A percentile compares a stretch with the other conserved stretches of the same genome.
phyloP scores from a whole-genome alignment of 2,113 vertebrate species.

The Corapipo altera region DNA sequence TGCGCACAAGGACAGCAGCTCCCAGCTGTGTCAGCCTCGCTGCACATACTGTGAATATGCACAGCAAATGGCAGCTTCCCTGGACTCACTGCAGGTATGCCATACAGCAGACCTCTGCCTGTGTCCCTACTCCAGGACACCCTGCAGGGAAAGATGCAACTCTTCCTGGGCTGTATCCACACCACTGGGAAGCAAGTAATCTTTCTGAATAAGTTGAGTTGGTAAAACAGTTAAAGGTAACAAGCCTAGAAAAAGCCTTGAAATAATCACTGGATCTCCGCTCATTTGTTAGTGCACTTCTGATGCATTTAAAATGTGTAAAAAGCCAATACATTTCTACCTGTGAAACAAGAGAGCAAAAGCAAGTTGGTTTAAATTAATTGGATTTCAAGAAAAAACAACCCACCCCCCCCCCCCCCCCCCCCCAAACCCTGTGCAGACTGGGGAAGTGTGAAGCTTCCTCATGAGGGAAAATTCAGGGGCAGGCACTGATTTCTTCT shows the following conservation, averaged over 20 bases:
- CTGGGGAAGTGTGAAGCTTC: neutral
- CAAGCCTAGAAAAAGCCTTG: neutral
- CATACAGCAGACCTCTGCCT: neutral
- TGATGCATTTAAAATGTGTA: neutral
- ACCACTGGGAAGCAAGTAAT: neutral
- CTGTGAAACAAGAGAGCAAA: neutral
- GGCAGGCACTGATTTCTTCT: neutral
- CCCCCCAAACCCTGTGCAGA: neutral
- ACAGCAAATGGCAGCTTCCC: neutral
- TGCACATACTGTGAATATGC: accelerated
- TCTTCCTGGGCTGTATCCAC: neutral
- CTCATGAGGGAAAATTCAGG: neutral
- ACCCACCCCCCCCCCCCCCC: no score
- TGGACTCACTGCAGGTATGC: neutral
- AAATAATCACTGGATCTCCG: neutral
- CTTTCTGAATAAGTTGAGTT: neutral
- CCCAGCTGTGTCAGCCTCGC: accelerated
- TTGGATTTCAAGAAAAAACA: neutral
- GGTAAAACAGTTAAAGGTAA: neutral
- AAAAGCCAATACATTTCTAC: neutral
- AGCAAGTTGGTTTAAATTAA: neutral
- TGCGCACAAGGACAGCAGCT: accelerated
- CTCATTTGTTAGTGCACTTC: neutral
- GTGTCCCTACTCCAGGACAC: neutral
- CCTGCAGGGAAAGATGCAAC: neutral